Conservation (phyloP, 2,113 vertebrate genomes). For the Recurvirostra avosetta region DNA sequence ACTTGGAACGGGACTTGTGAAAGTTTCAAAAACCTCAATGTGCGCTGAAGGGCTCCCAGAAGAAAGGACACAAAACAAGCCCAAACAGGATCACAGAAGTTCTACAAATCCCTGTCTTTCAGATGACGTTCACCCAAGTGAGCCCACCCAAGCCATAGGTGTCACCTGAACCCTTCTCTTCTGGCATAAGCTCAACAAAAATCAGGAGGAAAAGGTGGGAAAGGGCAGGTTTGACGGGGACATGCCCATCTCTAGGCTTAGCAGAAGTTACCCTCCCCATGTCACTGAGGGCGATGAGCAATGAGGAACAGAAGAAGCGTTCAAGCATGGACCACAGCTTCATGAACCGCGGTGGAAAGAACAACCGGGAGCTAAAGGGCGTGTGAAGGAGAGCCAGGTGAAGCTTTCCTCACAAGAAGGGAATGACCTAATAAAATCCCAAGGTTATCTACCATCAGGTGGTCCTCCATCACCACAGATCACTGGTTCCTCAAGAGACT, state of each 20-base stretch:
- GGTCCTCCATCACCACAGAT: neutral
- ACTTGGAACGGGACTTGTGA: neutral
- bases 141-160: neutral
- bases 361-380: neutral
- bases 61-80: neutral
- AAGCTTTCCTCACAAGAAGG: neutral
- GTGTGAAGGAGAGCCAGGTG: neutral
- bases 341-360: neutral
- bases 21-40: neutral
- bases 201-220: neutral
- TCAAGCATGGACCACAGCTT: neutral
- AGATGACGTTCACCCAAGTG: neutral
- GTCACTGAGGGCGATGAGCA: rapidly evolving
- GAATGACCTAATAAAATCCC: neutral
- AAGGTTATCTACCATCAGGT: neutral
- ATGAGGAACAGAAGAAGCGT: neutral
- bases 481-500: neutral
- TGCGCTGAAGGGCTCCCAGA: neutral
- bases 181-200: neutral
- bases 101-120: neutral
- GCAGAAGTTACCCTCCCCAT: neutral
- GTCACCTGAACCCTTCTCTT: neutral
- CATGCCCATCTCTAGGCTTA: neutral
- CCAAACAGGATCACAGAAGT: neutral
- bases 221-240: neutral